Base-by-base conservation (phyloP, 2,113 vertebrate genomes). In the Phyllostomus discolor region DNA sequence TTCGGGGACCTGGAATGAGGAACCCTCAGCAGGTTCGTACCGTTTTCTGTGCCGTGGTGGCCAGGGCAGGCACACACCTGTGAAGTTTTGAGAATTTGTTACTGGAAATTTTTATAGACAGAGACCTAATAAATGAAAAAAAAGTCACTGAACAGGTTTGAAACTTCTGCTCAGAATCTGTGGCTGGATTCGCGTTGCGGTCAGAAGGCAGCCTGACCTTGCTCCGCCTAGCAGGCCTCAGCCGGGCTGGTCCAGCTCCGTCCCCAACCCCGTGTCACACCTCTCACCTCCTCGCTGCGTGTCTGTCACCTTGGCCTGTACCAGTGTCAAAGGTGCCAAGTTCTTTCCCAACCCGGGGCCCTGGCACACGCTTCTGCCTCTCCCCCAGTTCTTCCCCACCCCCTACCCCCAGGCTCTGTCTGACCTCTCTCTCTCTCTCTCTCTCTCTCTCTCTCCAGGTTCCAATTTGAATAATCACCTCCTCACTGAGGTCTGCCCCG, bases 121-220 rank as follows among this genome's bases (percentile, higher is more conserved):
- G 81, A 96, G 33, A 92, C 54, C 11, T 48, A 78, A 82, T 48
- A 70, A 78, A 78, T 83, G 52, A 38, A 38, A 41, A 41, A 46
- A 17, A 82, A 62, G 31, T 26, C n/a, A 10, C 90, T 38, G 84
- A 92, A 64, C 8, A 20, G 26, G 10, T 83, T 91, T 94, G 64
- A 75, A 83, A 62, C 7, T 50, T 62, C 52, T 48, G 38, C 52
- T 87, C 76, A 79, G 78, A 89, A 50, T 46, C 52, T 57, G 73
- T 35, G 11, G 16, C 50, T 52, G 35, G 28, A 48, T 80, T 69
- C 46, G 28, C 7, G 69, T 5, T 43, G 43, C 14, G 54, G 8
- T 76, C 6, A 5, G n/a, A 54, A 54, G 17, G 66, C 43, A 70
- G 52, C 20, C 35, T 33, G 48, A 78, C 70, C 67, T 12, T 16